phyloP scores from a whole-genome alignment of 2,888 invertebrate genomes.

The Ganaspis brasiliensis region DNA sequence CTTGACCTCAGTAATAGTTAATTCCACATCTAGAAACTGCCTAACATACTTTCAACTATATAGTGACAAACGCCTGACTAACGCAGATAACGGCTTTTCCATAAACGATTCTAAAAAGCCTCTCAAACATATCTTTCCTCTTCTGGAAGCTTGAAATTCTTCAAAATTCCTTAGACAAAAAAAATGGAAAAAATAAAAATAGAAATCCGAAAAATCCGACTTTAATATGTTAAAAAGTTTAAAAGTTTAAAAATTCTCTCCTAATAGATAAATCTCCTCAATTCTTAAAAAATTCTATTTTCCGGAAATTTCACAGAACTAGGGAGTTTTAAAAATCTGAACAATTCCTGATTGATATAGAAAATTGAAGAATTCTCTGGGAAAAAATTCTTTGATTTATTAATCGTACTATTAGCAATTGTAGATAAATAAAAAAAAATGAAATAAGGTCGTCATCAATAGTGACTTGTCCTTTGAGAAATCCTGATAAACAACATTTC shows the following conservation, averaged over 20 bases:
- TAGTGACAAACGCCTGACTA: slow-evolving; percentile 28
- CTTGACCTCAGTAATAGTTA: slow-evolving; percentile 31
- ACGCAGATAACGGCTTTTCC: slow-evolving; percentile 43
- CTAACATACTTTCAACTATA: slow-evolving; percentile 15
- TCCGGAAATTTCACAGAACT: no score
- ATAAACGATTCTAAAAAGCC: slow-evolving; percentile 19
- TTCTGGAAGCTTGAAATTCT: not conserved
- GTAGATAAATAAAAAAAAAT: not conserved
- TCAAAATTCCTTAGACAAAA: no score
- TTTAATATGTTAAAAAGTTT: no score
- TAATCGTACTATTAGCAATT: not conserved
- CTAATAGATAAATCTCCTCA: no score
- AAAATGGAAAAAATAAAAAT: no score
- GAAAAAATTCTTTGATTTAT: not conserved
- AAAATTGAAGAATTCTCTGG: no score
- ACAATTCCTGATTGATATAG: no score
- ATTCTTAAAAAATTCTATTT: no score
- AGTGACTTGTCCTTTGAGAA: not conserved
- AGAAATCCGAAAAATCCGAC: not conserved
- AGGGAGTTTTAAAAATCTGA: no score
- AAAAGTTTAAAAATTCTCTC: no score
- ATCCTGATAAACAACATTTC: slow-evolving; percentile 3
- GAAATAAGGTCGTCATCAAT: slow-evolving; percentile 6
- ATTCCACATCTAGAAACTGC: slow-evolving; percentile 21
- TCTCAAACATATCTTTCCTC: not conserved